Base-by-base conservation (phyloP, 2,113 vertebrate genomes). In the Dicentrarchus labrax region DNA sequence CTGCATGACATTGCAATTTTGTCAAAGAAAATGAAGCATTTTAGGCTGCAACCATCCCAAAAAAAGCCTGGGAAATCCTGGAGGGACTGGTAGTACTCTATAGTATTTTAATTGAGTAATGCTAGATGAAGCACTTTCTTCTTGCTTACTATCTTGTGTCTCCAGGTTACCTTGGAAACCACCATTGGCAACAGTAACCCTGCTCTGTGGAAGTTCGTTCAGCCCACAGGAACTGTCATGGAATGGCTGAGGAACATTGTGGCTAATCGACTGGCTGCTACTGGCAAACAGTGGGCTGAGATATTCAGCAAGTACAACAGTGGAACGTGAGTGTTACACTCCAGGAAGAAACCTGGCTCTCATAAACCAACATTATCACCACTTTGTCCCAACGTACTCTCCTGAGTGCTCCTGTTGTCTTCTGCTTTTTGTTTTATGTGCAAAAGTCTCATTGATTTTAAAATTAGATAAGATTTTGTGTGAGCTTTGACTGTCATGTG, bases 171-270 rank as follows among this genome's bases (percentile, higher is more conserved):
- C 0, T 78, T 98, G 90, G 98, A 99, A 92, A 99, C 98, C 69
- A 99, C 98, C 51, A 99, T 99, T 0, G 97, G 97, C 51, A 99
- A 99, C 93, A 97, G 84, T 91, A 97, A 99, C 71, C 88, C 95
- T 0, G 93, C 84, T 0, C 93, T 96, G 17, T 99, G 98, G 98
- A 97, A 96, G 88, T 97, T 96, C 50, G 96, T 99, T 77, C 88
- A 78, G 2, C 97, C 98, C 0, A 43, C 59, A 36, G 95, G 88
- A 79, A 92, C 95, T 0, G 96, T 99, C 64, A 93, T 98, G 90
- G 98, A 99, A 85, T 99, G 98, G 98, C 71, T 99, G 48, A 96
- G 98, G 59, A 99, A 98, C 68, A 92, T 97, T 0, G 96, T 97
- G 75, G 97, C 98, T 59, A 99, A 99, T 93, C 95, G 97, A 50